Conservation (phyloP, 2,888 invertebrate genomes). For the Sarcophaga rosellei region DNA sequence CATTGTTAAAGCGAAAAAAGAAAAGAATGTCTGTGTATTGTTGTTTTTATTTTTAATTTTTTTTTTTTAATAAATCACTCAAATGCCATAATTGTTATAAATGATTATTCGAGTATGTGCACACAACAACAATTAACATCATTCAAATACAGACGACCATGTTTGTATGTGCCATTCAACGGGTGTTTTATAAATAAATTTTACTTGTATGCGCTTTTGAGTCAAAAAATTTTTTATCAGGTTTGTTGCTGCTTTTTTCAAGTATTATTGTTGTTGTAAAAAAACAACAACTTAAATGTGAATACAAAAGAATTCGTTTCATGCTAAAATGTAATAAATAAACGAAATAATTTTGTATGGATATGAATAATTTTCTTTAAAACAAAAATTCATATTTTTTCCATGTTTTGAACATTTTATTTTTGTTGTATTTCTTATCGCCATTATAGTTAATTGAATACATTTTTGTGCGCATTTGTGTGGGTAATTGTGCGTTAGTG, state of each 20-base stretch:
- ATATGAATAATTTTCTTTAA: neutral
- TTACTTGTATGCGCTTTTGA: neutral
- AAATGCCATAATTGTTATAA: conserved; percentile 43
- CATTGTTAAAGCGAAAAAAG: too few relatives aligned
- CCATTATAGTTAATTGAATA: conserved; percentile 25
- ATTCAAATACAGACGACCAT: conserved; percentile 19
- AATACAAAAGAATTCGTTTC: conserved; percentile 38
- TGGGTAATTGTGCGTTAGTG: neutral
- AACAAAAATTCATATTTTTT: neutral
- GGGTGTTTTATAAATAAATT: conserved; percentile 9
- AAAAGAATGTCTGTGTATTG: neutral
- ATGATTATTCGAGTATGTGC: conserved; percentile 14
- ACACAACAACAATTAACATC: conserved; percentile 44
- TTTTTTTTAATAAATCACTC: conserved; percentile 46
- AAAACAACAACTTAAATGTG: conserved; percentile 10
- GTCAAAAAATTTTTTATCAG: neutral
- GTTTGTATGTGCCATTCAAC: neutral
- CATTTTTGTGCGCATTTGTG: neutral
- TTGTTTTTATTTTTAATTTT: neutral
- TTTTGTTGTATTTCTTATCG: neutral
- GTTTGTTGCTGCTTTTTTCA: neutral
- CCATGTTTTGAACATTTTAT: neutral
- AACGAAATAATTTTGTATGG: conserved; percentile 10
- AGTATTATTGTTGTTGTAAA: neutral
- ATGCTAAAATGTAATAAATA: conserved; percentile 57